Evolutionary conservation across 2,888 invertebrate genomes (phyloP), one percentile per base, ranked within the genome.

Genomic region (Aphrophora alni): DNA sequence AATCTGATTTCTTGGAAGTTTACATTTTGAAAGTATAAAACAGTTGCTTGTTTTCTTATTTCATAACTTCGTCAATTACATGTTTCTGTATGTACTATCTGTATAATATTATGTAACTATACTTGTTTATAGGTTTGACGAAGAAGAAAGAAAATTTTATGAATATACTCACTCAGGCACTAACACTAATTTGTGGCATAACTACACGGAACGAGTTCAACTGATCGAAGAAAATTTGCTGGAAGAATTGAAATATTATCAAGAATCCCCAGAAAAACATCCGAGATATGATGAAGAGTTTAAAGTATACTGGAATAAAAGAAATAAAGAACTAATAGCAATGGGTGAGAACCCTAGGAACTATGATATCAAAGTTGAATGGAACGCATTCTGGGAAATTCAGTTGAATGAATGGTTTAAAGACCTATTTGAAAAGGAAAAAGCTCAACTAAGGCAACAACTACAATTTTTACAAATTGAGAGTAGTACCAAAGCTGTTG

Each of bases 141-240:
- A 59, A 59, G 59, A 59, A 59, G 59, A 59, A 59, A 21, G 59
- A 59, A 59, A 21, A 59, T 59, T 59, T 59, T 59, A 59, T 59
- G 59, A 59, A 59, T 59, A 59, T 21, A 59, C 21, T 12, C 10
- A 10, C 5, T 59, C 59, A 5, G 10, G 5, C 21, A 21, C 5
- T 21, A 10, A 21, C 10, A 21, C 14, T n/a, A 21, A 59, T 21
- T 59, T 59, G 14, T 59, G 59, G 59, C n/a, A n/a, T 3, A 59
- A 59, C n/a, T 59, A 59, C 21, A n/a, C 2, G 21, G 21, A 59
- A 5, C 1, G 59, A 59, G 59, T 59, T 59, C 1, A 59, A 21
- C 2, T 59, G 10, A 59, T 59, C 21, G 59, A 59, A 59, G 21
- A 2, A 59, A 59, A 59, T 59, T 21, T 59, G 59, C 21, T 59